Evolutionary conservation across 1,140 invertebrate species (phyloP).

Genomic region (Goniozus legneri): DNA sequence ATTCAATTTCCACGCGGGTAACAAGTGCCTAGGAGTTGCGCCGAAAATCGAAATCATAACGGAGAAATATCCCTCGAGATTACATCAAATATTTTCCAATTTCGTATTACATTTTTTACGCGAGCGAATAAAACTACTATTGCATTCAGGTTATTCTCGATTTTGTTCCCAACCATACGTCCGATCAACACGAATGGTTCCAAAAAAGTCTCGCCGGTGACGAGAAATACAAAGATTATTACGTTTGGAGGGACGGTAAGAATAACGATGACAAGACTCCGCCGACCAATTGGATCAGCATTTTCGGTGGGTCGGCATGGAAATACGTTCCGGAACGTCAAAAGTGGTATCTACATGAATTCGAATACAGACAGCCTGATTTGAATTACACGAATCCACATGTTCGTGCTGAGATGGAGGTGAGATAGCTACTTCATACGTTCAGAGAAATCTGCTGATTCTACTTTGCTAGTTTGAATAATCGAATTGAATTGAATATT

Average conservation of each 20-base stretch:
- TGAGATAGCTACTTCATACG: slow-evolving; percentile 19
- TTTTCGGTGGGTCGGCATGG: slow-evolving; percentile 56
- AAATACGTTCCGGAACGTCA: slow-evolving; percentile 37
- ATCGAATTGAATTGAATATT: neutral
- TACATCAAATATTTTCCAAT: no score
- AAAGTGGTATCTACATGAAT: slow-evolving; percentile 60
- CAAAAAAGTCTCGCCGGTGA: slow-evolving; percentile 55
- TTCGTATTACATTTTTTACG: no score
- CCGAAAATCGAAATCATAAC: no score
- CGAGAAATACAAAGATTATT: slow-evolving; percentile 64
- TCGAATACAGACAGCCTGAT: slow-evolving; percentile 58
- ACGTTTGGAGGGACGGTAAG: slow-evolving; percentile 65
- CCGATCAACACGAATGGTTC: slow-evolving; percentile 73
- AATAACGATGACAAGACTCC: slow-evolving; percentile 19
- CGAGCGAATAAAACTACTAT: no score
- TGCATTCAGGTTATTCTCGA: slow-evolving; percentile 41
- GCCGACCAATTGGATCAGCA: slow-evolving; percentile 64
- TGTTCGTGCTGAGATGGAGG: slow-evolving; percentile 55
- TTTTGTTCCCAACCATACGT: slow-evolving; percentile 69
- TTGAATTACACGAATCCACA: slow-evolving; percentile 62
- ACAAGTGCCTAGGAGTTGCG: no score
- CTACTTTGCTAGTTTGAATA: no score
- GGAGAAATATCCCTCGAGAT: no score
- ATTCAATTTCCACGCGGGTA: no score
- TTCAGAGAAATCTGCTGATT: no score